phyloP scores from a whole-genome alignment of 2,888 invertebrate species.

The Andrena minutula region DNA sequence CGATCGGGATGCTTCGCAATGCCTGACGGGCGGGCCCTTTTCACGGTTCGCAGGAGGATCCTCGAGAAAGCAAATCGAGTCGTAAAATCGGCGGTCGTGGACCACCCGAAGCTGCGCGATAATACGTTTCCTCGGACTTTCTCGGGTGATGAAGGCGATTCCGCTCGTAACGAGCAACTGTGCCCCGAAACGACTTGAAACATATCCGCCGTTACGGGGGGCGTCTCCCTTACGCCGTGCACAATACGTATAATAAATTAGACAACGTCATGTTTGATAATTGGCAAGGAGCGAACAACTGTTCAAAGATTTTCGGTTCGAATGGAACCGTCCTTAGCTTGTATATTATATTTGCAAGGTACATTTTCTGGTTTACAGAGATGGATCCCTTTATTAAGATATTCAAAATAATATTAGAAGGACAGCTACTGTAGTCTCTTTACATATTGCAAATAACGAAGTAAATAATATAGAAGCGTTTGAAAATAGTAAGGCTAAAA shows the following conservation, averaged over 20 bases:
- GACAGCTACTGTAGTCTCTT: background rate
- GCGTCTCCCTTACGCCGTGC: slow-evolving; percentile 2
- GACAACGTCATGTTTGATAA: slow-evolving; percentile 46
- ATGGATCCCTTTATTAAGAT: background rate
- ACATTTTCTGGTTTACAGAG: background rate
- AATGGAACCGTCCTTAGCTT: background rate
- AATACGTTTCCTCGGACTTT: slow-evolving; percentile 69
- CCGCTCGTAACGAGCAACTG: slow-evolving; percentile 66
- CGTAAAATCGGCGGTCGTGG: slow-evolving; percentile 69
- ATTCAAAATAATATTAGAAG: slow-evolving; percentile 1
- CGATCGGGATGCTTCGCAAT: slow-evolving; percentile 29
- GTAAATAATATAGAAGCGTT: too few species aligned
- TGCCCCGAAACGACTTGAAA: slow-evolving; percentile 36
- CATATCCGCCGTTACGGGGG: slow-evolving; percentile 8
- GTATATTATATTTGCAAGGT: background rate
- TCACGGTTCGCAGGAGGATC: slow-evolving; percentile 30
- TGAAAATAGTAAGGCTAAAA: too few species aligned
- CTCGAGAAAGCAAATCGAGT: slow-evolving; percentile 59
- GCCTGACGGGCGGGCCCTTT: slow-evolving; percentile 1
- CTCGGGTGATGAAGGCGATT: slow-evolving; percentile 74
- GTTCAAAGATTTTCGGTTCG: slow-evolving; percentile 5
- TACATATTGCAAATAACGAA: too few species aligned
- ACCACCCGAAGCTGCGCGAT: slow-evolving; percentile 69
- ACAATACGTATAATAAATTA: slow-evolving; percentile 47
- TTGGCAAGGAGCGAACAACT: slow-evolving; percentile 25